These are phyloP conservation scores for Drosophila mettleri DNA, from an alignment of 2,888 invertebrate species.

Conservation along the genomic window DNA sequence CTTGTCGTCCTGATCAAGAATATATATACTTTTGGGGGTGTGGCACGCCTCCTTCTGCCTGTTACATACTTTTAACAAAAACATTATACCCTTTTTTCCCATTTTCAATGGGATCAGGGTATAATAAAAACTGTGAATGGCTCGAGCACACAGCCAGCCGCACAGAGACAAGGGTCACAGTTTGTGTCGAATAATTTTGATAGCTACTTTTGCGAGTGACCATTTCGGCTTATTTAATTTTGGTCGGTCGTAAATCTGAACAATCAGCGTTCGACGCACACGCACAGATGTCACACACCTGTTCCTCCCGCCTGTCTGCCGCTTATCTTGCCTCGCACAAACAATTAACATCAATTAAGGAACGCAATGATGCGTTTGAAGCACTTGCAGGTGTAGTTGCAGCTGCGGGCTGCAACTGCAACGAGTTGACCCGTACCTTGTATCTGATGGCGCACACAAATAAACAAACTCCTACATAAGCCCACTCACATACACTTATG, in stretches of 20 bases:
- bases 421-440: conserved; percentile 28
- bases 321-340: conserved; percentile 25
- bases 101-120: no score
- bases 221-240: conserved; percentile 67
- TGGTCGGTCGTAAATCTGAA: conserved; percentile 63
- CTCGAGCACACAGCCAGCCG: conserved; percentile 21
- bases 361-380: conserved; percentile 44
- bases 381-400: conserved; percentile 3
- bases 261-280: conserved; percentile 45
- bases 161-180: conserved; percentile 4
- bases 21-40: no score
- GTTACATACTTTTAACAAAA: no score
- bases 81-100: no score
- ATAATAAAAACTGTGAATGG: conserved; percentile 68
- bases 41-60: no score
- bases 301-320: neutral
- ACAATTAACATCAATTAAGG: conserved; percentile 72
- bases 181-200: conserved; percentile 38
- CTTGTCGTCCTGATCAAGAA: no score
- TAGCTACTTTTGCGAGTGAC: conserved; percentile 7
- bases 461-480: conserved; percentile 7
- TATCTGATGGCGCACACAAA: conserved; percentile 11
- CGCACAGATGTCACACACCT: conserved; percentile 17
- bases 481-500: neutral
- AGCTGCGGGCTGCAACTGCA: conserved; percentile 35